These are phyloP conservation scores for Acronicta leporina DNA, from an alignment of 2,888 invertebrate species.

Conservation along the genomic window DNA sequence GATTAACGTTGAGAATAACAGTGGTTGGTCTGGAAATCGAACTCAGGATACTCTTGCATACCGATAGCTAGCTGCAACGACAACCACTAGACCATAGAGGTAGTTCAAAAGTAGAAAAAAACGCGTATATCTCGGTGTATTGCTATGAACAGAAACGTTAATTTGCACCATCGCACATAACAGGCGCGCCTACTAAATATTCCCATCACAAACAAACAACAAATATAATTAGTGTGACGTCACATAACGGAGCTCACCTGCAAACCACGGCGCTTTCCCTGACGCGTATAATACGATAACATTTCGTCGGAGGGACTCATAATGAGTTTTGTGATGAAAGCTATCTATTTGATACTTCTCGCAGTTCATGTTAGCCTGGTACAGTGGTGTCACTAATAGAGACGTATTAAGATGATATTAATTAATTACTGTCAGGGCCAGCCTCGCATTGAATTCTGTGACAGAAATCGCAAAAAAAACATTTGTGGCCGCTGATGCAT, in stretches of 20 bases:
- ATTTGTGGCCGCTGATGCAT: no score
- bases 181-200: background rate
- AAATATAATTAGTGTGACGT: conserved; percentile 30
- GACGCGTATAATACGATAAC: conserved; percentile 30
- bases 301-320: conserved; percentile 26
- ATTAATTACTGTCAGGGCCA: background rate
- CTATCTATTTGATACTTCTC: conserved; percentile 26
- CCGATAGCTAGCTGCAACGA: no score
- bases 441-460: no score
- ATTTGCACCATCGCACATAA: background rate
- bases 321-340: conserved; percentile 47
- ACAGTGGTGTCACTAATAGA: conserved; percentile 6
- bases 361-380: conserved; percentile 31
- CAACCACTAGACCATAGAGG: no score
- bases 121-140: no score
- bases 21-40: no score
- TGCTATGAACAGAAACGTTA: no score
- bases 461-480: no score
- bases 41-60: no score
- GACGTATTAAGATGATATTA: background rate
- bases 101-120: no score
- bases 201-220: conserved; percentile 8
- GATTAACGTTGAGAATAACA: no score
- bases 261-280: conserved; percentile 11
- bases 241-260: conserved; percentile 17